phyloP scores from a whole-genome alignment of 2,888 invertebrate species.

The Apodemia mormo region DNA sequence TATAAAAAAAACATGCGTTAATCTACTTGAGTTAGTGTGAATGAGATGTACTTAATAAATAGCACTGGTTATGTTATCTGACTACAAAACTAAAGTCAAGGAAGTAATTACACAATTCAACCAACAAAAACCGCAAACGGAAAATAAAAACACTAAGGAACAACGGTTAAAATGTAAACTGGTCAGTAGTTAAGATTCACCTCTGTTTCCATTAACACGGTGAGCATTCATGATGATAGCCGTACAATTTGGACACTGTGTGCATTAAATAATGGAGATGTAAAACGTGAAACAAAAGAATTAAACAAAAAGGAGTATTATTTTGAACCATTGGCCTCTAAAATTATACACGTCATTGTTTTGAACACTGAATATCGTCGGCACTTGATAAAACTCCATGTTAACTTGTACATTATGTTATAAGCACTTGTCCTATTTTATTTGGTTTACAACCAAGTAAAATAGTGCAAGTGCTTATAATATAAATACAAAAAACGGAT shows the following conservation, averaged over 20 bases:
- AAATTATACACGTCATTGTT: too few species aligned
- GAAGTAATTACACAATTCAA: constrained; percentile 68
- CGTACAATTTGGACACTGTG: constrained; percentile 18
- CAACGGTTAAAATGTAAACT: constrained; percentile 46
- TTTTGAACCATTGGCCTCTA: too few species aligned
- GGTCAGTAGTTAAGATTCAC: constrained; percentile 38
- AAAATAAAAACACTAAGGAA: constrained; percentile 60
- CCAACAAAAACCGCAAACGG: constrained; percentile 61
- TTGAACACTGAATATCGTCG: too few species aligned
- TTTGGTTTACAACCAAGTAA: too few species aligned
- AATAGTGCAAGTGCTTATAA: too few species aligned
- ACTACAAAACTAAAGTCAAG: constrained; percentile 40
- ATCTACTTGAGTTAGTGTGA: not conserved
- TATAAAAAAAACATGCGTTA: not conserved
- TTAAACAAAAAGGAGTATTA: not conserved
- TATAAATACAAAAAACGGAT: too few species aligned
- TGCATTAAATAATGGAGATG: not conserved
- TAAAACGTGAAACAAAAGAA: not conserved
- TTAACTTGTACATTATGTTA: too few species aligned
- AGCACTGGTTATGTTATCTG: too few species aligned
- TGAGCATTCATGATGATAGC: constrained; percentile 20
- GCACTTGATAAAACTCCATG: too few species aligned
- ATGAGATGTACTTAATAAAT: not conserved
- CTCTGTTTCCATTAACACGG: constrained; percentile 12
- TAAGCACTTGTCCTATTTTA: too few species aligned